Conservation (phyloP, 2,888 invertebrate species). For the Omphaloscelis lunosa region DNA sequence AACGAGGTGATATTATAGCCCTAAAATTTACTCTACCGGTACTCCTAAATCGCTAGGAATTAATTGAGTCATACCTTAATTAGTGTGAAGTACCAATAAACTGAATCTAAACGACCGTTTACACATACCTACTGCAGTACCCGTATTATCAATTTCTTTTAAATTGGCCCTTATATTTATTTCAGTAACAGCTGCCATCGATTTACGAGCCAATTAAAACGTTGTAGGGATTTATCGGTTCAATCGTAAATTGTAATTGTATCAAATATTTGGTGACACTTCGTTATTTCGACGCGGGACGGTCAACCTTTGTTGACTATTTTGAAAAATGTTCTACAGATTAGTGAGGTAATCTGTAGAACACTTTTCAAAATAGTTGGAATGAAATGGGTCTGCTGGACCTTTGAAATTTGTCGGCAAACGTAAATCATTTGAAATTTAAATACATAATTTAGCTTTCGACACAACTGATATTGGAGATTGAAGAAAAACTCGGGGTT, state of each 20-base stretch:
- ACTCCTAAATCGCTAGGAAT: conserved; percentile 20
- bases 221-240: conserved; percentile 69
- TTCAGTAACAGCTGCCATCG: conserved; percentile 83
- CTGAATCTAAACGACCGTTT: conserved; percentile 68
- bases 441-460: conserved; percentile 39
- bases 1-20: conserved; percentile 20
- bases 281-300: conserved; percentile 34
- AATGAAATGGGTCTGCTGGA: conserved; percentile 16
- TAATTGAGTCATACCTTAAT: conserved; percentile 62
- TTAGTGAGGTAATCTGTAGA: too few relatives aligned
- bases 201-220: conserved; percentile 87
- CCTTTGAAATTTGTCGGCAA: conserved; percentile 33
- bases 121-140: conserved; percentile 72
- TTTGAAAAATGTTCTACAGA: conserved; percentile 25
- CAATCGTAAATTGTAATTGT: conserved; percentile 67
- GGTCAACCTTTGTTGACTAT: conserved; percentile 38
- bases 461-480: conserved; percentile 27
- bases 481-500: conserved; percentile 28
- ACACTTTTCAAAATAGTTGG: too few relatives aligned
- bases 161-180: conserved; percentile 86
- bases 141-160: conserved; percentile 83
- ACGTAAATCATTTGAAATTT: conserved; percentile 42
- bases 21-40: conserved; percentile 15
- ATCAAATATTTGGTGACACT: conserved; percentile 62
- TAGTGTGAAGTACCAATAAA: conserved; percentile 68